Conservation (phyloP, 2,797 vertebrate species). For the Hippopotamyrus pictus region DNA sequence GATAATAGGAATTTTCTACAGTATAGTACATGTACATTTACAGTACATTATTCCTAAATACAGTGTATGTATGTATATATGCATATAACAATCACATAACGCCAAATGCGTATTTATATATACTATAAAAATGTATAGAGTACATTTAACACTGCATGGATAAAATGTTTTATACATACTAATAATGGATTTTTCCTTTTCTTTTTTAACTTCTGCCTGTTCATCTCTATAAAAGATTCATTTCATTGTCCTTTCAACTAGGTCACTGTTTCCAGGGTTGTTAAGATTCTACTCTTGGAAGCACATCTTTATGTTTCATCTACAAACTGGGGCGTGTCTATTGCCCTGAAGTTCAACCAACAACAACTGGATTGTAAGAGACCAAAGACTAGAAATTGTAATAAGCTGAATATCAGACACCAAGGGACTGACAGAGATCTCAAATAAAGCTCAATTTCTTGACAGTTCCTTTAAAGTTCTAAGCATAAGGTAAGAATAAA, state of each 20-base stretch:
- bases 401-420: neutral
- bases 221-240: neutral
- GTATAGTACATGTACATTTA: neutral
- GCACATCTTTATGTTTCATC: neutral
- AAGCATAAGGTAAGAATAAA: neutral
- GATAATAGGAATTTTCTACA: neutral
- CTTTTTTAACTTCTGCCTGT: neutral
- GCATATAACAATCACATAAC: neutral
- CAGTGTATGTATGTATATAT: neutral
- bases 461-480: neutral
- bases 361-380: neutral
- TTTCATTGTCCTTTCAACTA: neutral
- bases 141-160: neutral
- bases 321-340: neutral
- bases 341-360: neutral
- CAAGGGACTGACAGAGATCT: neutral
- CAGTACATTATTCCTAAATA: neutral
- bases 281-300: neutral
- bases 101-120: neutral
- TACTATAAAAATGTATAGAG: neutral
- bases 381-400: neutral
- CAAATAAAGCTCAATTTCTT: neutral
- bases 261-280: neutral
- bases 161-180: neutral
- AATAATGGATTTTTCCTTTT: neutral